Conservation (phyloP, 2,113 vertebrate species). For the Mesocricetus auratus region DNA sequence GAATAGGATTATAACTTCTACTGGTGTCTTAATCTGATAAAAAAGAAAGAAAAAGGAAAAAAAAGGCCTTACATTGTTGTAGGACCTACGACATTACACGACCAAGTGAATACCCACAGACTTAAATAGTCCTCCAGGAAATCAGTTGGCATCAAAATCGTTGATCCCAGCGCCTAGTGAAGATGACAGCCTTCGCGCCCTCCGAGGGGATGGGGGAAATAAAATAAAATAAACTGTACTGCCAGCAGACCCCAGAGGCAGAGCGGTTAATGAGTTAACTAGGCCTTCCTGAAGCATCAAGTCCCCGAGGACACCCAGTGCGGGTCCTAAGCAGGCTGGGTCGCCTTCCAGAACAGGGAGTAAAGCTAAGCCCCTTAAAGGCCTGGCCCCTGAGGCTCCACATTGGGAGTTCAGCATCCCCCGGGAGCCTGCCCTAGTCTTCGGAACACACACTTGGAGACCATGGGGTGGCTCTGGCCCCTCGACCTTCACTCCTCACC, state of each 20-base stretch:
- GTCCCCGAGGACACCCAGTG: conserved; percentile 79
- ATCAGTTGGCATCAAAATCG: conserved; percentile 12
- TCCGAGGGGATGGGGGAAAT: background rate
- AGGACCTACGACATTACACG: background rate
- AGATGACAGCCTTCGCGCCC: conserved; percentile 16
- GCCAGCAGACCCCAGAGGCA: conserved; percentile 77
- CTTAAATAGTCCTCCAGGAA: conserved; percentile 40
- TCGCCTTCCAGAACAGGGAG: conserved; percentile 87
- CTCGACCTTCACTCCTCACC: background rate
- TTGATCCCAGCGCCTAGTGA: background rate
- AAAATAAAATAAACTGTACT: conserved; percentile 53
- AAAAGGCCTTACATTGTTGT: background rate
- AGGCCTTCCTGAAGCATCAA: conserved; percentile 88
- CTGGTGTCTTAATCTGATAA: conserved; percentile 42
- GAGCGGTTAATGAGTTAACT: conserved; percentile 90
- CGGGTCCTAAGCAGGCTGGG: conserved; percentile 87
- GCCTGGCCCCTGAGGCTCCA: conserved; percentile 82
- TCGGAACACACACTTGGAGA: conserved; percentile 82
- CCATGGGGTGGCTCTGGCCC: background rate
- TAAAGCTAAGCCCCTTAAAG: conserved; percentile 60
- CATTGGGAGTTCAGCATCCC: conserved; percentile 72
- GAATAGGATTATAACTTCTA: background rate
- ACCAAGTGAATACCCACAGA: background rate
- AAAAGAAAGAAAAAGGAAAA: background rate
- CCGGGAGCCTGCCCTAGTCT: background rate